Conservation (phyloP, 2,888 invertebrate species). For the Hylaea fasciaria region DNA sequence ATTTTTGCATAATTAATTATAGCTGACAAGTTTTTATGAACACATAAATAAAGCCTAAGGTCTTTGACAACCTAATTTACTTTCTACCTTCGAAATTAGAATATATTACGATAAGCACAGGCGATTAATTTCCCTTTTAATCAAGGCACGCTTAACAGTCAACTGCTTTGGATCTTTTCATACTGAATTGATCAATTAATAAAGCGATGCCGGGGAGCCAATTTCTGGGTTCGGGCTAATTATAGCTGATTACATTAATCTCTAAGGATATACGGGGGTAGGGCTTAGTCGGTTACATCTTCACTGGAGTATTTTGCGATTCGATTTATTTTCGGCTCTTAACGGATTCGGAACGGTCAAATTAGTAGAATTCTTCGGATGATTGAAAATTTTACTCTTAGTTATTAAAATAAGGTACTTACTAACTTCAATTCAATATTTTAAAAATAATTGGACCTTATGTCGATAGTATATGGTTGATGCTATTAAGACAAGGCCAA, state of each 20-base stretch:
- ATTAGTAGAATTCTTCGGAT: too few relatives aligned
- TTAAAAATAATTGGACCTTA: too few relatives aligned
- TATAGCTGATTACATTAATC: slow-evolving; percentile 29
- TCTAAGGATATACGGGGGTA: slow-evolving; percentile 21
- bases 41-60: slow-evolving; percentile 22
- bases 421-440: too few relatives aligned
- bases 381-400: background rate
- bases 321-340: background rate
- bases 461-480: too few relatives aligned
- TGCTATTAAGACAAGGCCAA: too few relatives aligned
- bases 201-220: slow-evolving; percentile 28
- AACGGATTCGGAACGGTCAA: background rate
- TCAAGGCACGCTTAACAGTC: slow-evolving; percentile 33
- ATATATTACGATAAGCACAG: slow-evolving; percentile 28
- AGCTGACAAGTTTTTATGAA: too few relatives aligned
- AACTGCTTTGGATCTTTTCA: slow-evolving; percentile 46
- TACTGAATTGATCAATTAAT: slow-evolving; percentile 53
- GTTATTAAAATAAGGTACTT: too few relatives aligned
- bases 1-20: too few relatives aligned
- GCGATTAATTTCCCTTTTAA: slow-evolving; percentile 38
- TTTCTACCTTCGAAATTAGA: slow-evolving; percentile 31
- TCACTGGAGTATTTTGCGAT: slow-evolving; percentile 30
- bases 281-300: slow-evolving; percentile 11
- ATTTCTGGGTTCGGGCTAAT: slow-evolving; percentile 40
- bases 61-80: slow-evolving; percentile 26